A percentile compares a stretch with the other conserved stretches of the same genome.
Evolutionary conservation across 2,113 vertebrate species (phyloP).

Genomic region (Bothrops jararaca): DNA sequence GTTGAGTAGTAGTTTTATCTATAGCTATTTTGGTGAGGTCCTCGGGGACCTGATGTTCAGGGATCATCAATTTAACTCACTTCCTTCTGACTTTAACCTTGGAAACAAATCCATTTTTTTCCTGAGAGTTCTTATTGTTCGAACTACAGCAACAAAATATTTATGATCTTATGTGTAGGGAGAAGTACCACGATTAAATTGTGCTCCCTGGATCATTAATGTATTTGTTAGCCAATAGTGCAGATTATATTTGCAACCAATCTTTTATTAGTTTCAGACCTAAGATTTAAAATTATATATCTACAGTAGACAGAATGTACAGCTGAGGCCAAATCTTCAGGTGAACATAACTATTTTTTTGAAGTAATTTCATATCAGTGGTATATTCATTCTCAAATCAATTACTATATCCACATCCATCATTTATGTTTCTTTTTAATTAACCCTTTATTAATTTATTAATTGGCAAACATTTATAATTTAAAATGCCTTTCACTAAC

Average conservation of each 20-base stretch:
- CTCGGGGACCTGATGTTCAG: slow-evolving; percentile 37
- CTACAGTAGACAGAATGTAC: background rate
- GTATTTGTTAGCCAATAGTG: slow-evolving; percentile 13
- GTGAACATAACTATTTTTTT: background rate
- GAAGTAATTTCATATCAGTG: background rate
- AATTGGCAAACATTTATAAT: background rate
- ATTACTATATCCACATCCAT: background rate
- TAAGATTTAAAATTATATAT: slow-evolving; percentile 34
- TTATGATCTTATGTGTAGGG: slow-evolving; percentile 2
- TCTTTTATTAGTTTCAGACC: background rate
- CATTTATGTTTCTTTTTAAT: background rate
- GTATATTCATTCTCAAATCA: background rate
- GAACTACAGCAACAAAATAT: slow-evolving; percentile 24
- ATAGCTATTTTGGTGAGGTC: slow-evolving; percentile 30
- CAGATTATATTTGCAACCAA: slow-evolving; percentile 27
- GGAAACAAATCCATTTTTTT: slow-evolving; percentile 53
- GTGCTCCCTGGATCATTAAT: slow-evolving; percentile 38
- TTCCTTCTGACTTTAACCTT: slow-evolving; percentile 34
- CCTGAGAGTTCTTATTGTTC: slow-evolving; percentile 29
- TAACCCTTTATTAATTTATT: background rate
- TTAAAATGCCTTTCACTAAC: background rate
- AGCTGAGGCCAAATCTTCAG: slow-evolving; percentile 8
- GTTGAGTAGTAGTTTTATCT: slow-evolving; percentile 52
- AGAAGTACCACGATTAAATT: slow-evolving; percentile 29
- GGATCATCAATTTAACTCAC: slow-evolving; percentile 41